Conservation (phyloP, 2,797 vertebrate species). For the Masticophis lateralis region DNA sequence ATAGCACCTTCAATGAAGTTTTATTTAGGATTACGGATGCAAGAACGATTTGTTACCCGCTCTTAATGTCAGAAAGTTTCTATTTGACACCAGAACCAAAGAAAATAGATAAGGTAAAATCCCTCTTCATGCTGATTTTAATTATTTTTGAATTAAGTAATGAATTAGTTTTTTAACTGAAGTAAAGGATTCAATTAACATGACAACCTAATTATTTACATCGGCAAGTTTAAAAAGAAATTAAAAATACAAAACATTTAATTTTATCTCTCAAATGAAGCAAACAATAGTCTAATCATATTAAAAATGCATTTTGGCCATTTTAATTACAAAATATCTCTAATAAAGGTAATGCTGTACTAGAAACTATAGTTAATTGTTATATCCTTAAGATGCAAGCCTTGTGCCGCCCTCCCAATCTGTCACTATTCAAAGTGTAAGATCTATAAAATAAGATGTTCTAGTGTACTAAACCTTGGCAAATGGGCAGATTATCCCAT, state of each 20-base stretch:
- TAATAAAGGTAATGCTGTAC: conserved; percentile 23
- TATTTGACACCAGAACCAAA: neutral
- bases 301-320: neutral
- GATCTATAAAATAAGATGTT: conserved; percentile 53
- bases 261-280: neutral
- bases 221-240: neutral
- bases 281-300: neutral
- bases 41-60: neutral
- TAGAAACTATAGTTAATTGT: neutral
- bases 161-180: conserved; percentile 17
- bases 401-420: neutral
- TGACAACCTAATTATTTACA: conserved; percentile 1
- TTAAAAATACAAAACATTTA: conserved; percentile 2
- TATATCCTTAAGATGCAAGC: conserved; percentile 21
- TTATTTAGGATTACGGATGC: neutral
- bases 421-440: conserved; percentile 34
- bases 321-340: conserved; percentile 3
- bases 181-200: neutral
- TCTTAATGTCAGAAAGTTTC: neutral
- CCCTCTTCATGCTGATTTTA: neutral
- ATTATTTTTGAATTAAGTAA: neutral
- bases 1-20: neutral
- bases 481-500: conserved; percentile 83
- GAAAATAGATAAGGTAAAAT: neutral
- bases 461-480: conserved; percentile 76